Base-by-base conservation (phyloP, 2,888 invertebrate species). In the Nomada ferruginata region DNA sequence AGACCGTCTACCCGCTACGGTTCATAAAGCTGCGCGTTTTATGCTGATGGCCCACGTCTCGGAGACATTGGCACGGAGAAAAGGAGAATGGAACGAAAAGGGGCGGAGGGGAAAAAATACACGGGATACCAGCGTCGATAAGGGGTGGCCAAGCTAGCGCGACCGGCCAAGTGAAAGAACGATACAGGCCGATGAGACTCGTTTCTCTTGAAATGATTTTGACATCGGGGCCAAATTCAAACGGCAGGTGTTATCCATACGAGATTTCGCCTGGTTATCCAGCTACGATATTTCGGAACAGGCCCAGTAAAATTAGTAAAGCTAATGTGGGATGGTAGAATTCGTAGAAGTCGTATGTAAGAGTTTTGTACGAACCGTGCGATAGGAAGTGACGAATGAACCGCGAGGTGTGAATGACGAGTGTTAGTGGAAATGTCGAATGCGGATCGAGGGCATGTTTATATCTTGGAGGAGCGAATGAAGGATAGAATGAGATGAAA, bases 11-110 rank as follows among this genome's bases (percentile, higher is more conserved):
- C 89, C 89, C 87, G 91, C 87, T 90, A 93, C 91, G 91, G 91
- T 89, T 92, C 93, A 90, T 93, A 93, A 93, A 93, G 91, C 91
- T 86, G 87, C 90, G 86, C 92, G 89, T 92, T 93, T 93, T 93
- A 93, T 92, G 92, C 92, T 93, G 93, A 93, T 93, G 92, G 91
- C 85, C 79, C 83, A 82, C 86, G 89, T 89, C 87, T 88, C 78
- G 87, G 77, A 84, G 89, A 90, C 90, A 91, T 91, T 90, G 90
- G 89, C 90, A 89, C 87, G 79, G 76, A 83, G 82, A 78, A 84
- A 86, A 83, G 79, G 75, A 82, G 29, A n/a, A n/a, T 11, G 13
- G 20, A 36, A 29, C 18, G 47, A n/a, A 61, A 44, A 44, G 71
- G 44, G 59, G 55, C 65, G 75, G 50, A 68, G 63, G 60, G 72